Evolutionary conservation across 2,113 vertebrate species (phyloP), one percentile per base, ranked within the genome.

Genomic region (Vombatus ursinus): DNA sequence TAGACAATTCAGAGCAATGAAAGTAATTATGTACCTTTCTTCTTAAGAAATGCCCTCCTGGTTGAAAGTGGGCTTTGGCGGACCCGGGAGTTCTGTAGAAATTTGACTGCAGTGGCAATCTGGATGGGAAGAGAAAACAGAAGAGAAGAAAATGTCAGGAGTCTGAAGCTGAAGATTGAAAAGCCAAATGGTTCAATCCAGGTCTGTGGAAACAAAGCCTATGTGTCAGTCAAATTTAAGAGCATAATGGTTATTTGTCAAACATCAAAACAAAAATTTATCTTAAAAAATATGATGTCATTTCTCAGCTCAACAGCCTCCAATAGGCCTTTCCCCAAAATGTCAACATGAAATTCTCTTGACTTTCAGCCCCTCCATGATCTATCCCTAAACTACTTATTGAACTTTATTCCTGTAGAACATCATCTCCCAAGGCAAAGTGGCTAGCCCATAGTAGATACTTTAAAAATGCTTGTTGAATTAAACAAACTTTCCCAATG

Each of bases 71-170:
- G 99, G 96, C 99, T 99, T 97, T 99, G 99, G 68, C 99, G 99
- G 92, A 99, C 99, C 95, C 99, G 99, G 14, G 99, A 99, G 98
- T 99, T 99, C 98, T 99, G 99, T 68, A 99, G 98, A 98, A 99
- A 99, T 98, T 99, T 99, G 97, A 99, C 99, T 92, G 99, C 99
- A 31, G 99, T 99, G 96, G 99, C 98, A 97, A 99, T 99, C 99
- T 99, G 98, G 93, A 50, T 50, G 92, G 54, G 90, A 68, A 37
- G 37, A 95, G 8, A 97, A 97, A 97, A 98, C 50, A 96, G 97
- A 92, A 96, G 90, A 97, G 92, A 97, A 94, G 97, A 97, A 48
- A 57, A 96, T 91, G 44, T 47, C 95, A 94, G 94, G n/a, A 0
- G 52, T 95, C 61, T 90, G 91, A 84, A 94, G 94, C 77, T 93